Evolutionary conservation across 2,113 vertebrate genomes (phyloP), one percentile per base, ranked within the genome.

Genomic region (Rostratula benghalensis): DNA sequence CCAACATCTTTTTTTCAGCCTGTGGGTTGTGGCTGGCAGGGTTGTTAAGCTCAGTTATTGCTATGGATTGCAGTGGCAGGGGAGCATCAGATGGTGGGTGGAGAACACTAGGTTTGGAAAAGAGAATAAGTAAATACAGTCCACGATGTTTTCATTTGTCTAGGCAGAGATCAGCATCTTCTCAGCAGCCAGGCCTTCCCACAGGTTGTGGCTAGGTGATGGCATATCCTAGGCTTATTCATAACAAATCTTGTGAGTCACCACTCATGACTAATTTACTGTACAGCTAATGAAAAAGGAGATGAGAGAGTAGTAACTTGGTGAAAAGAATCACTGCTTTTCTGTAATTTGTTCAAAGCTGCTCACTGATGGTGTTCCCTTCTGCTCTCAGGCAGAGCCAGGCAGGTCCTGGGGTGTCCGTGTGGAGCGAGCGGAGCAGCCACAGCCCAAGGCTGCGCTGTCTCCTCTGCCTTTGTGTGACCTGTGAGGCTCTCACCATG

Each of bases 401-500:
- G 1, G 82, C 27, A 35, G 48, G 5, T 1, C 1, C 50, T 2
- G 51, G 41, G 75, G 23, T 4, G 14, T 22, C 57, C 1, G 3
- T 35, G 1, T 31, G 16, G 41, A 11, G 35, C 5, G 9, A 45
- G 19, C 13, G 0, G 22, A 19, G 43, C 35, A 20, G 63, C 2
- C 33, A n/a, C 31, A 37, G 63, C 56, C 45, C 14, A 50, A 35
- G 20, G 14, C 76, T 30, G 16, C 16, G 30, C 57, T 13, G 11
- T 51, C 64, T 43, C 60, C 48, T 27, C 53, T 13, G 3, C 16
- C 25, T 7, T 6, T 3, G 11, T 21, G 53, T 13, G 9, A 43
- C 19, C 0, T 0, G 21, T 3, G 35, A 56, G 63, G 43, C n/a
- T 56, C 33, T 22, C 12, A 4, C 35, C 43, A 1, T 0, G 0